Base-by-base conservation (phyloP, 1,140 invertebrate species). In the Coptotermes formosanus region DNA sequence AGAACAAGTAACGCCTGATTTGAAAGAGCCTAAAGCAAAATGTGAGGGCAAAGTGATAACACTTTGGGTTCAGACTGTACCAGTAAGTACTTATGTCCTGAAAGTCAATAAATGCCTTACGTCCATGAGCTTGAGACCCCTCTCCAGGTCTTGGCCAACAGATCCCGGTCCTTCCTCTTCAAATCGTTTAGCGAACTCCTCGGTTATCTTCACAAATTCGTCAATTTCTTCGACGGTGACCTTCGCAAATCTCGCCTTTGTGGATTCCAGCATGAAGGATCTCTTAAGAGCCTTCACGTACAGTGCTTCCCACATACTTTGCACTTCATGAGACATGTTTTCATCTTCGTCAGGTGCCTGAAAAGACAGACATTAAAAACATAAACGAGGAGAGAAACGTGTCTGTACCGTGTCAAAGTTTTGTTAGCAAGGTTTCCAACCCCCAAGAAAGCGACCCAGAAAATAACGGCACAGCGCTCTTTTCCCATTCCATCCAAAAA, bases 171-270 rank as follows among this genome's bases (percentile, higher is more conserved):
- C 97, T 88, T 95, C 93, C 0, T 88, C 89, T 86, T 95, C 92
- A 89, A 96, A 98, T 89, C 94, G 93, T 87, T 94, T 92, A 0
- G 95, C 92, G 90, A 98, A 97, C 1, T 93, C 91, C 16, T 91
- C 90, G 45, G 96, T 90, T 88, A 95, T 93, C 23, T 91, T 90
- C 43, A 92, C 91, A 91, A 97, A 98, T 21, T 94, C 93, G 25
- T 93, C 91, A 87, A 97, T 96, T 90, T 97, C 94, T 0, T 92
- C 90, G 44, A 94, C 89, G 48, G 95, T 96, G 88, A 96, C 91
- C 87, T 95, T 93, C 30, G 95, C 95, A 90, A 98, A 98, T 88
- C 95, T 91, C 82, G 89, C 94, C 88, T 94, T 96, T 14, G 95
- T 96, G 86, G 93, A 92, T 88, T 96, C 94, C 69, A 96, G 90